Conservation (phyloP, 92 coral and sea anemone genomes). For the Phenganax subtilis region DNA sequence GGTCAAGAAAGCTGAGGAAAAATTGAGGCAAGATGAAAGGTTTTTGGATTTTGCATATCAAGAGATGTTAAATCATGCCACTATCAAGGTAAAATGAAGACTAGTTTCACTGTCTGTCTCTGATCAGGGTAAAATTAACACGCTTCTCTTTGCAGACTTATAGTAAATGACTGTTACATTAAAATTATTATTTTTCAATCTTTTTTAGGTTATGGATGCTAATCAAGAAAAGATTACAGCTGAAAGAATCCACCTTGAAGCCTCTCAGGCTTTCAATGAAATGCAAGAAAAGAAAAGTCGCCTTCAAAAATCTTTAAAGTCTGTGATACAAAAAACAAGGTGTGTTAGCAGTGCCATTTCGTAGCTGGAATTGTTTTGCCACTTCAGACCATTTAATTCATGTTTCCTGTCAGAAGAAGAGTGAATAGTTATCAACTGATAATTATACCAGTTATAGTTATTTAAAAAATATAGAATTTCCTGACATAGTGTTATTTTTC, state of each 20-base stretch:
- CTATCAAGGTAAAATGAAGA: constrained; percentile 53
- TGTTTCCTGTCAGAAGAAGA: too few relatives aligned
- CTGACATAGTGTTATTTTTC: constrained; percentile 8
- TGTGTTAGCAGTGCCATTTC: neutral
- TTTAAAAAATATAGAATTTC: neutral
- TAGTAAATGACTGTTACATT: neutral
- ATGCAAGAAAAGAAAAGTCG: constrained; percentile 67
- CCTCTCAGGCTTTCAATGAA: constrained; percentile 68
- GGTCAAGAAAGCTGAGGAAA: constrained; percentile 84
- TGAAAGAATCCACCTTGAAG: constrained; percentile 70
- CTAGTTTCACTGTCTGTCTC: neutral
- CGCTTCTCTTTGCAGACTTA: neutral
- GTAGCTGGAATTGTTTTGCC: too few relatives aligned
- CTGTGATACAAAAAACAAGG: constrained; percentile 89
- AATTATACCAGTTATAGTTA: neutral
- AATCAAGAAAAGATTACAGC: constrained; percentile 69
- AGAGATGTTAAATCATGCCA: constrained; percentile 89
- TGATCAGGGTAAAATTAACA: too few relatives aligned
- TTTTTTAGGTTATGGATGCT: constrained; percentile 73
- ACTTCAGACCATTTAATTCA: too few relatives aligned
- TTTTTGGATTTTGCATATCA: constrained; percentile 87
- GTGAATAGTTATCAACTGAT: too few relatives aligned
- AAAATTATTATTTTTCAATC: neutral
- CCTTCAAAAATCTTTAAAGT: constrained; percentile 69
- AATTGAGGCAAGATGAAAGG: constrained; percentile 70